Evolutionary conservation across 35 echinoderm and acorn worm genomes (phyloP).

Genomic region (Strongylocentrotus purpuratus): DNA sequence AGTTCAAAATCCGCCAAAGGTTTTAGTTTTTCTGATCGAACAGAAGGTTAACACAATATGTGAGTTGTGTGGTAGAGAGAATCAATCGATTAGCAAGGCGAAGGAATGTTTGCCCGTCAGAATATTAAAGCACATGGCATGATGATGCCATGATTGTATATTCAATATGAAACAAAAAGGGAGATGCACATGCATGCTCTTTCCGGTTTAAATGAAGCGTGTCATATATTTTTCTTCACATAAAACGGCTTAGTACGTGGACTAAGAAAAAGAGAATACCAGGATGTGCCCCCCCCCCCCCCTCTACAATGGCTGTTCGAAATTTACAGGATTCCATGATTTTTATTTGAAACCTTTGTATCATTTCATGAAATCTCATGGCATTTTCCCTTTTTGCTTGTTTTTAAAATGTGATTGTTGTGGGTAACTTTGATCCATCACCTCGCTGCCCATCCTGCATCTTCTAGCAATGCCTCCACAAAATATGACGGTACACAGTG

Average conservation of each 20-base stretch:
- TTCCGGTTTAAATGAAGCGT: not conserved
- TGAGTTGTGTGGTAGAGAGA: not conserved
- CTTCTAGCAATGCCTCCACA: too few relatives aligned
- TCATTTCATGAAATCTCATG: too few relatives aligned
- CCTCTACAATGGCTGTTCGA: too few relatives aligned
- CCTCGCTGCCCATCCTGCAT: too few relatives aligned
- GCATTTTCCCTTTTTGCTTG: too few relatives aligned
- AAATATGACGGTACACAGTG: too few relatives aligned
- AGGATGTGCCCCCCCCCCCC: not conserved
- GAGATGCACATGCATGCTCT: not conserved
- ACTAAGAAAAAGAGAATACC: not conserved
- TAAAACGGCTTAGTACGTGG: not conserved
- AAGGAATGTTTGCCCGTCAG: not conserved
- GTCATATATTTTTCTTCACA: not conserved
- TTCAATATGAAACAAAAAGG: not conserved
- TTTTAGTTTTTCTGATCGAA: not conserved
- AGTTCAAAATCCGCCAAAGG: not conserved
- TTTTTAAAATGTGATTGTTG: too few relatives aligned
- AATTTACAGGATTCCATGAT: too few relatives aligned
- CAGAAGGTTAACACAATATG: not conserved
- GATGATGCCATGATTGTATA: not conserved
- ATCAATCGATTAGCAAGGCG: not conserved
- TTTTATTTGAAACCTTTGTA: too few relatives aligned
- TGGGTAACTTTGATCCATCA: too few relatives aligned
- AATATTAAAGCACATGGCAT: not conserved